These are phyloP conservation scores for Fringilla coelebs DNA, from an alignment of 2,797 vertebrate species.

Conservation along the genomic window DNA sequence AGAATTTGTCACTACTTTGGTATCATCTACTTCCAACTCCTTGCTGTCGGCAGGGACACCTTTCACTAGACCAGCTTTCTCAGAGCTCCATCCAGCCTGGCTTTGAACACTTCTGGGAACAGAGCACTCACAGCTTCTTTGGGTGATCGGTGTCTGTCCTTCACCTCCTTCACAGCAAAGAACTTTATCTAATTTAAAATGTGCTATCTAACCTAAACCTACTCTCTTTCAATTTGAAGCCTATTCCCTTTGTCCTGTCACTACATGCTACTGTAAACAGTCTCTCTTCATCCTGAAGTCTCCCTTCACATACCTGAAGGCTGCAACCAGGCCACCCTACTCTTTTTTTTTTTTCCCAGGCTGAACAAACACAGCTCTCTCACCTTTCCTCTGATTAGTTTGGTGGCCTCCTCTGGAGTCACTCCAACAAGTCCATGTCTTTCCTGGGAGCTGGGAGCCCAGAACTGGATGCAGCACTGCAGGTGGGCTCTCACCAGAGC, in stretches of 20 bases:
- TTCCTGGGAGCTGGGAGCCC: neutral
- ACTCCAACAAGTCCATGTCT: neutral
- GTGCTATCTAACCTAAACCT: neutral
- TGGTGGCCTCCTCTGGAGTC: neutral
- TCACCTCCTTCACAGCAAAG: neutral
- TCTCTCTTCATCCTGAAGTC: neutral
- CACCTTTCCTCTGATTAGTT: neutral
- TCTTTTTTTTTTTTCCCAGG: no score
- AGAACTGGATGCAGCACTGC: neutral
- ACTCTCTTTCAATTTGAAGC: neutral
- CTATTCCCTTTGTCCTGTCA: neutral
- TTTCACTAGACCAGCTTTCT: neutral
- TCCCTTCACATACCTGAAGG: neutral
- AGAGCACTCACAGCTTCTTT: neutral
- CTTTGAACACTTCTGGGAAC: neutral
- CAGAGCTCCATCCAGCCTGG: neutral
- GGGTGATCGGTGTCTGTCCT: accelerated
- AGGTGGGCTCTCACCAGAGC: neutral
- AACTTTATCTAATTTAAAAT: neutral
- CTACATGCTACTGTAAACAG: neutral
- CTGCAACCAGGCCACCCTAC: neutral
- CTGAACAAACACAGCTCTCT: neutral
- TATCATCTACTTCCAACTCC: neutral
- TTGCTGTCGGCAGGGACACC: neutral
- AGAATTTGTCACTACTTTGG: neutral